Percentiles rank a stretch among this genome's conserved stretches.
phyloP scores from a whole-genome alignment of 2,797 vertebrate genomes.

The Crenichthys baileyi region DNA sequence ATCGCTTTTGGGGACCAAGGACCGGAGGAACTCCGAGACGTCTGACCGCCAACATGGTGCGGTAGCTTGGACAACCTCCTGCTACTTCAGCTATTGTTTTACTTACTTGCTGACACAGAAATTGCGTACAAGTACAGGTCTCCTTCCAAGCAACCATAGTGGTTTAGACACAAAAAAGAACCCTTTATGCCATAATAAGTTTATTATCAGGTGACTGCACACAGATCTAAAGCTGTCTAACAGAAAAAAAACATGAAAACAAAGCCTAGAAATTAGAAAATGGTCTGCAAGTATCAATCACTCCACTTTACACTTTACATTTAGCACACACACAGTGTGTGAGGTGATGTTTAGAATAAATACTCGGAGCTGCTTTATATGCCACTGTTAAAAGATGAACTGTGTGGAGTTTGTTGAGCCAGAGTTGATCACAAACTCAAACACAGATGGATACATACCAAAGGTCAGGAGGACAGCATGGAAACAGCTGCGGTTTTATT shows the following conservation, averaged over 20 bases:
- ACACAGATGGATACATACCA: background rate
- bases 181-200: background rate
- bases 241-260: background rate
- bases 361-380: background rate
- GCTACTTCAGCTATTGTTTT: no score
- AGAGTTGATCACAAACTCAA: background rate
- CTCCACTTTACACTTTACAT: background rate
- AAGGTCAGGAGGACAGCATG: background rate
- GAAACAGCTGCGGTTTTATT: background rate
- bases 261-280: conserved; percentile 1
- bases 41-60: no score
- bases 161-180: background rate
- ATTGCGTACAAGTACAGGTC: no score
- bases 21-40: no score
- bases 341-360: conserved; percentile 6
- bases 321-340: conserved; percentile 5
- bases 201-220: conserved; percentile 2
- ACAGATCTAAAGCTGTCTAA: background rate
- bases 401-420: background rate
- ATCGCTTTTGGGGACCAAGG: no score
- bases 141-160: no score
- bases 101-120: no score
- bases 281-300: background rate
- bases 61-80: no score
- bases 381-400: background rate